Evolutionary conservation across 1,140 invertebrate genomes (phyloP), one percentile per base, ranked within the genome.

Genomic region (Psix sp.): DNA sequence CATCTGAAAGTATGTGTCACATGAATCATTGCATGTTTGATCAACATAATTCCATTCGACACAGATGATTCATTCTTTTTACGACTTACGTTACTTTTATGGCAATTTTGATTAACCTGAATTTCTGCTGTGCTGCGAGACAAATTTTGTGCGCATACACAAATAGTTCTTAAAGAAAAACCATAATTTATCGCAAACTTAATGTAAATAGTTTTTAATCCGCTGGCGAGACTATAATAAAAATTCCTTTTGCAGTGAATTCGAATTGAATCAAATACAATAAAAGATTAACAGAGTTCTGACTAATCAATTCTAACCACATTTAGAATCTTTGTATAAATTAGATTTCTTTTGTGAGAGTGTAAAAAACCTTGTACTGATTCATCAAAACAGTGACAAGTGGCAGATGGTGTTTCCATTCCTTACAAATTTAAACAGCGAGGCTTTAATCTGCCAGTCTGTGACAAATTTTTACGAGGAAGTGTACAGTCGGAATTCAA

Each of bases 311-410:
- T 13, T 43, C 60, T 60, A 39, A 40, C 48, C 20, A 10, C 20
- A 40, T 54, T 54, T 54, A 48, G 26, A 33, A 7, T 35, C 49
- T 20, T 49, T 43, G 20, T 49, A 62, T 60, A 56, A 62, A 71
- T 56, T 62, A 49, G 18, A 29, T 38, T 49, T 35, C 57, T 57
- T 57, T 57, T 52, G 39, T 43, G 31, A 16, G 17, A 5, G 21
- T 18, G 56, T 3, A 65, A 51, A 51, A 49, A 43, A 26, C 17
- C 11, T 11, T 29, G 57, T n/a, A n/a, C 46, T 65, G 59, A 66
- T 73, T 73, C 70, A 72, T 72, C 68, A 65, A 72, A 60, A 39
- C 56, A 36, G 35, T 72, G 68, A 65, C 68, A 72, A 59, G 52
- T 72, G 52, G 59, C 59, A 65, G 46, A 57, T 63, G 68, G 39